Conservation (phyloP, 2,113 vertebrate genomes). For the Ochotona princeps region DNA sequence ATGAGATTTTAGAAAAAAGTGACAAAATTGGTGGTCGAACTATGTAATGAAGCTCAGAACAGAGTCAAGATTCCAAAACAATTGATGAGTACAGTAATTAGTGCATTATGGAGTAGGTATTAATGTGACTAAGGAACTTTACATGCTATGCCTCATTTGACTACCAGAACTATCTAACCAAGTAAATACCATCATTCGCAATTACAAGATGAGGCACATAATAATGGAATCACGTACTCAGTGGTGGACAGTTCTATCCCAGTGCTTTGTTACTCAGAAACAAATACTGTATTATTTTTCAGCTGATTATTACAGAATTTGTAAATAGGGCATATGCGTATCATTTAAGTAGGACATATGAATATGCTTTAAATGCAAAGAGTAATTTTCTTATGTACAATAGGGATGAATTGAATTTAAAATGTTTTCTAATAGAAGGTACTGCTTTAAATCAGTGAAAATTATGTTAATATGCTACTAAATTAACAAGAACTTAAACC, state of each 20-base stretch:
- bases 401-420: neutral
- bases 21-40: neutral
- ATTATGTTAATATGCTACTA: neutral
- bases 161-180: neutral
- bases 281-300: neutral
- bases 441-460: neutral
- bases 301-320: neutral
- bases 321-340: neutral
- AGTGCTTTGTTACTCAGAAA: neutral
- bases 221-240: neutral
- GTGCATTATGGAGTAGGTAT: neutral
- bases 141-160: neutral
- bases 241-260: neutral
- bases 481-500: neutral
- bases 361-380: neutral
- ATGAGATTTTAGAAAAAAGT: neutral
- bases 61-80: neutral
- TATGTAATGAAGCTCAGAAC: neutral
- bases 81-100: neutral
- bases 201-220: slow-evolving; percentile 12
- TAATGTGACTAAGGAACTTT: neutral
- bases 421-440: neutral
- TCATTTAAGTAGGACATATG: neutral
- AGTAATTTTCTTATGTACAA: slow-evolving; percentile 1
- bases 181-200: neutral